These are phyloP conservation scores for Thunnus albacares DNA, from an alignment of 2,797 vertebrate species.

Conservation along the genomic window DNA sequence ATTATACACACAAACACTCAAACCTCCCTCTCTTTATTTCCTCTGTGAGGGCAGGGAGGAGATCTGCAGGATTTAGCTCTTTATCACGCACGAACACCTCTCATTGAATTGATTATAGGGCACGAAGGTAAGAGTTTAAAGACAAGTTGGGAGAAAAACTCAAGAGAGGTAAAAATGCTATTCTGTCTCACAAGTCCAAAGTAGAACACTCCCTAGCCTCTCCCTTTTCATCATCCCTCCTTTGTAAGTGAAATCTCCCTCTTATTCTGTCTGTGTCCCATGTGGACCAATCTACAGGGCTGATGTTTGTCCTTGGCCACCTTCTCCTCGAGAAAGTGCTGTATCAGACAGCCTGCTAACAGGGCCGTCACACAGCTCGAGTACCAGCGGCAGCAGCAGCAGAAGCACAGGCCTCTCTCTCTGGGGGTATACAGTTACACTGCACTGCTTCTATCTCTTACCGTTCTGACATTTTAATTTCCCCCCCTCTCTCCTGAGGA, in stretches of 20 bases:
- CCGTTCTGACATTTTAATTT: slow-evolving; percentile 68
- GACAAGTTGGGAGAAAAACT: slow-evolving; percentile 19
- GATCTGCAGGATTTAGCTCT: slow-evolving; percentile 28
- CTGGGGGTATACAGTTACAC: slow-evolving; percentile 75
- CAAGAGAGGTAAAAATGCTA: slow-evolving; percentile 3
- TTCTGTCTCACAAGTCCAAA: neutral
- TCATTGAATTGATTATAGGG: slow-evolving; percentile 55
- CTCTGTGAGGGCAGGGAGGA: slow-evolving; percentile 28
- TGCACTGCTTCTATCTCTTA: slow-evolving; percentile 74
- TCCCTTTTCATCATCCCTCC: neutral
- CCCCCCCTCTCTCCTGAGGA: slow-evolving; percentile 50
- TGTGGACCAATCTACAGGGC: slow-evolving; percentile 45
- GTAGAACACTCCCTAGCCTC: neutral
- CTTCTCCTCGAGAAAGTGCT: slow-evolving; percentile 81
- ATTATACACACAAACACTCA: slow-evolving; percentile 24
- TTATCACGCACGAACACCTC: slow-evolving; percentile 49
- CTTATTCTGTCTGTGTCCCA: slow-evolving; percentile 48
- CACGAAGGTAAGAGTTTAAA: slow-evolving; percentile 18
- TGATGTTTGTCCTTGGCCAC: slow-evolving; percentile 76
- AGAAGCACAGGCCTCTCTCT: slow-evolving; percentile 49
- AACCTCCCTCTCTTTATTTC: slow-evolving; percentile 31
- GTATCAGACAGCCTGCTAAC: slow-evolving; percentile 74
- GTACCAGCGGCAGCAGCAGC: slow-evolving; percentile 22
- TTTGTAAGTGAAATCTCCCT: slow-evolving; percentile 31
- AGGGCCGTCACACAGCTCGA: slow-evolving; percentile 57